Percentiles rank a stretch among this genome's conserved stretches.
Conservation (phyloP, 1,140 invertebrate genomes). For the Drosophila teissieri region DNA sequence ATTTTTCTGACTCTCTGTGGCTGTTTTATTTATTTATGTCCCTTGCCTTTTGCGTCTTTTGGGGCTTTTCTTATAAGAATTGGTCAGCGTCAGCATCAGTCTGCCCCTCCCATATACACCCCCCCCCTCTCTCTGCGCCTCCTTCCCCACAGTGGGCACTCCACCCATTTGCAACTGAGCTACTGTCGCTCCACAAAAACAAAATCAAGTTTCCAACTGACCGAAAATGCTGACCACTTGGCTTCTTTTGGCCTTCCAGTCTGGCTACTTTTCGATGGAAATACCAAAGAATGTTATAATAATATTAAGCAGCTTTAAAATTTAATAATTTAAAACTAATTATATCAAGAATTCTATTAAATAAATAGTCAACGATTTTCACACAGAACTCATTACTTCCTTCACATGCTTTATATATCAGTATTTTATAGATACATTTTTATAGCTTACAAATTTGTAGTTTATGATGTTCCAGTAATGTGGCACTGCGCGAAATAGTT, state of each 20-base stretch:
- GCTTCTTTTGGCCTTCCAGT: background rate
- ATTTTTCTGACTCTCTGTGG: slow-evolving; percentile 51
- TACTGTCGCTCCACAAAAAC: slow-evolving; percentile 58
- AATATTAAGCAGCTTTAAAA: background rate
- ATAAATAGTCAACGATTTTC: too few relatives aligned
- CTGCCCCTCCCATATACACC: slow-evolving; percentile 18
- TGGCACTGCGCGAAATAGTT: too few relatives aligned
- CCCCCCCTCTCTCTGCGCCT: too few relatives aligned
- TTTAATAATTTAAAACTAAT: background rate
- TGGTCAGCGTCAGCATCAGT: slow-evolving; percentile 53
- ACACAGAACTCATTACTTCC: too few relatives aligned
- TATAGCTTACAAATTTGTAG: too few relatives aligned
- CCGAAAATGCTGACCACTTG: slow-evolving; percentile 4
- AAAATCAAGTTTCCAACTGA: slow-evolving; percentile 67
- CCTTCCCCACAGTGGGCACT: background rate
- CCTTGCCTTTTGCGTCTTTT: slow-evolving; percentile 56
- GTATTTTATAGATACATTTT: too few relatives aligned
- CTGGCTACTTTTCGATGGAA: slow-evolving; percentile 3
- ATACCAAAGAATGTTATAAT: too few relatives aligned
- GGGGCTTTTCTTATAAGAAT: slow-evolving; percentile 76
- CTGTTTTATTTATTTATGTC: slow-evolving; percentile 77
- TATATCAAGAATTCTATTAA: too few relatives aligned
- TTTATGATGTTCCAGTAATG: too few relatives aligned
- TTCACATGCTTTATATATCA: too few relatives aligned
- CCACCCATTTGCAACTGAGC: slow-evolving; percentile 31